Percentiles rank a stretch among this genome's conserved stretches.
These are phyloP conservation scores for Spheniscus mendiculus DNA, from an alignment of 2,113 vertebrate species.

Conservation along the genomic window DNA sequence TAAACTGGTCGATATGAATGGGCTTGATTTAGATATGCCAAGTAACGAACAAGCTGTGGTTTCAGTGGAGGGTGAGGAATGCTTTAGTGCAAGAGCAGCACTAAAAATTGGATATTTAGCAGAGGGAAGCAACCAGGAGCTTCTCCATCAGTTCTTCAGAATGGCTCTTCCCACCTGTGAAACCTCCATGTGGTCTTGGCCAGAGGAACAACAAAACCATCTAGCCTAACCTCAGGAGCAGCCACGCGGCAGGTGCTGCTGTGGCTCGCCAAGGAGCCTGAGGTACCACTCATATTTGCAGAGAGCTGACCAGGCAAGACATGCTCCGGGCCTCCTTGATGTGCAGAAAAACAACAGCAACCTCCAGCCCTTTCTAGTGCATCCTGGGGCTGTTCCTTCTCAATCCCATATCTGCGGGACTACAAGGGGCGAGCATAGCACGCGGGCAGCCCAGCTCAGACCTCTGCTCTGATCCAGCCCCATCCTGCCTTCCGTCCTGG, in stretches of 20 bases:
- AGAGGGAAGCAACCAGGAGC: background rate
- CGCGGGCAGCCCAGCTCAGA: background rate
- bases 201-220: background rate
- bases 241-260: background rate
- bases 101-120: background rate
- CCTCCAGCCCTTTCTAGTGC: background rate
- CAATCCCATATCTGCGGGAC: accelerated
- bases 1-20: background rate
- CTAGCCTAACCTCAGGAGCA: background rate
- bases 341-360: background rate
- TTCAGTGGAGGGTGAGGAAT: background rate
- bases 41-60: accelerated
- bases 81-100: background rate
- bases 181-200: background rate
- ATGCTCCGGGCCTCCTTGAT: background rate
- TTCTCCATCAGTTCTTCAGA: background rate
- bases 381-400: background rate
- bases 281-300: background rate
- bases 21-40: background rate
- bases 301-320: background rate
- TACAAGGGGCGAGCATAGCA: background rate
- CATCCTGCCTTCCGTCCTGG: background rate
- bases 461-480: background rate
- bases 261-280: background rate
- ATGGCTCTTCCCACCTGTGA: background rate